Evolutionary conservation across 2,888 invertebrate genomes (phyloP).

Genomic region (Dryadula phaetusa): DNA sequence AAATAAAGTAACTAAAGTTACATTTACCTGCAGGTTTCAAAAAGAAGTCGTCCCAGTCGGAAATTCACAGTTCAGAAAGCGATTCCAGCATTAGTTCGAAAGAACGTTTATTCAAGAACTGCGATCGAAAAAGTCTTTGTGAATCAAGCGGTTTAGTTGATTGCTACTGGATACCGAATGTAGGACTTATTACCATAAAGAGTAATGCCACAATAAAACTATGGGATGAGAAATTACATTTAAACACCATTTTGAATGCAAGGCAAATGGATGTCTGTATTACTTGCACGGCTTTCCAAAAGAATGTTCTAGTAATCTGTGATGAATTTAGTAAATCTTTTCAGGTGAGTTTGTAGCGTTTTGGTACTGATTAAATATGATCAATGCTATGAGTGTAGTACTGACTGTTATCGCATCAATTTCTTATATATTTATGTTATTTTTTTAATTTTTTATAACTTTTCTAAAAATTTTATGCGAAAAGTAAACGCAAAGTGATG

Average conservation of each 20-base stretch:
- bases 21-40: too few species aligned
- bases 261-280: constrained; percentile 65
- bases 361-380: not conserved
- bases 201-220: constrained; percentile 71
- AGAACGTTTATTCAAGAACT: constrained; percentile 60
- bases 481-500: too few species aligned
- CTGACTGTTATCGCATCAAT: too few species aligned
- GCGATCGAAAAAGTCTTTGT: constrained; percentile 58
- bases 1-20: too few species aligned
- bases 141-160: constrained; percentile 61
- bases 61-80: constrained; percentile 66
- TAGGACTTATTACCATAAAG: constrained; percentile 71
- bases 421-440: too few species aligned
- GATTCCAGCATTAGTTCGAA: constrained; percentile 63
- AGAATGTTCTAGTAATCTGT: constrained; percentile 69
- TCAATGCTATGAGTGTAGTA: too few species aligned
- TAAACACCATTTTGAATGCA: constrained; percentile 64
- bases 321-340: constrained; percentile 67
- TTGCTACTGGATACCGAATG: constrained; percentile 65
- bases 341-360: constrained; percentile 57
- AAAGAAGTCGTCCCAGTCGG: constrained; percentile 54
- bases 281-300: constrained; percentile 66
- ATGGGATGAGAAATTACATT: constrained; percentile 64
- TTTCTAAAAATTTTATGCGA: too few species aligned
- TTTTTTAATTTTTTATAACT: too few species aligned